Evolutionary conservation across 2,113 vertebrate genomes (phyloP).

Genomic region (Vulpes lagopus): DNA sequence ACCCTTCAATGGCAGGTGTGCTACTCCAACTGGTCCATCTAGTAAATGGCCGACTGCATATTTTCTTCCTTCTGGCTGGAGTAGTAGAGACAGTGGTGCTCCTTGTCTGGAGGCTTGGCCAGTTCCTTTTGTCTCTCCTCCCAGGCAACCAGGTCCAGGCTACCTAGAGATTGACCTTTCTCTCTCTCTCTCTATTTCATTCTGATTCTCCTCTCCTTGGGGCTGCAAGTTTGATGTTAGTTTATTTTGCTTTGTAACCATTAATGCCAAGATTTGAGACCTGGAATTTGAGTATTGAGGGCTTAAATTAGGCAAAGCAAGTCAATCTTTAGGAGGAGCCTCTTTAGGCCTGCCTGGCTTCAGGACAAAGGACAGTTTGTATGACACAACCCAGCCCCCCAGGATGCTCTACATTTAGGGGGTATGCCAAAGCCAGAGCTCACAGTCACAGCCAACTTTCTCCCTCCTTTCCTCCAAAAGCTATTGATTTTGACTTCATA

Average conservation of each 20-base stretch:
- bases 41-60: not conserved
- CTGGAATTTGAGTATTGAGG: not conserved
- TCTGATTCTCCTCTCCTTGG: not conserved
- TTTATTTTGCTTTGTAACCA: not conserved
- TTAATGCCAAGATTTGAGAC: not conserved
- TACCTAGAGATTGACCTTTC: not conserved
- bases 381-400: not conserved
- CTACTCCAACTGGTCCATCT: not conserved
- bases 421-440: not conserved
- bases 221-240: not conserved
- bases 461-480: not conserved
- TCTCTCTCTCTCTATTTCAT: not conserved
- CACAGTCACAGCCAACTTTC: not conserved
- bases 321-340: not conserved
- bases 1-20: not conserved
- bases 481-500: not conserved
- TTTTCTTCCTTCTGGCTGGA: not conserved
- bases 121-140: not conserved
- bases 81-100: not conserved
- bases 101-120: not conserved
- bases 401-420: not conserved
- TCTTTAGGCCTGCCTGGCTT: not conserved
- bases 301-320: not conserved
- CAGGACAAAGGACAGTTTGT: not conserved
- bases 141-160: not conserved